Conservation (phyloP, 2,797 vertebrate genomes). For the Cynopterus sphinx region DNA sequence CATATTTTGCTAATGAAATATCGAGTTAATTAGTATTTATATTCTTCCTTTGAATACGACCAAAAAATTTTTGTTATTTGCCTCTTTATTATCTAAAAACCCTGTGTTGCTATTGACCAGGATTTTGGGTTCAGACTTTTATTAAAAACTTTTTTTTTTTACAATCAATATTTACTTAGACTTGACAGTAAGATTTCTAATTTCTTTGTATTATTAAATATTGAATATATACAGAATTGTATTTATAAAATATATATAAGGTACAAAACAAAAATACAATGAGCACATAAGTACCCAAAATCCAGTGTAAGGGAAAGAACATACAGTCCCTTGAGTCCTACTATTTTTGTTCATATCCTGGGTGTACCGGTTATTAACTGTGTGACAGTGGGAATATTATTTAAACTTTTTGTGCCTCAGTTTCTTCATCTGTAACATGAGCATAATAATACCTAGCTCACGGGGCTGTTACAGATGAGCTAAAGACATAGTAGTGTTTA, state of each 20-base stretch:
- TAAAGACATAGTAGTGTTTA: neutral
- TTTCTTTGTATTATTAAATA: conserved; percentile 55
- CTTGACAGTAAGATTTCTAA: conserved; percentile 14
- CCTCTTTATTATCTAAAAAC: neutral
- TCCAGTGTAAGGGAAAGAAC: neutral
- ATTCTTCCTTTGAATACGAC: neutral
- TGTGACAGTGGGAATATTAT: neutral
- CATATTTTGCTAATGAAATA: neutral
- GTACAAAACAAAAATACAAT: conserved; percentile 7
- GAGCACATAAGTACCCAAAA: neutral
- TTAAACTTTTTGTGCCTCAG: neutral
- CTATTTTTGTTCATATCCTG: neutral
- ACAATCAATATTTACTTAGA: conserved; percentile 32
- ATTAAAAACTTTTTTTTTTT: conserved; percentile 15
- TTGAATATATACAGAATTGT: conserved; percentile 23
- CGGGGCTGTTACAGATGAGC: neutral
- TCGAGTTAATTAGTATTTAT: conserved; percentile 8
- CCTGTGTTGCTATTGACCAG: neutral
- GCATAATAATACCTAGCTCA: neutral
- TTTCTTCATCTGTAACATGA: neutral
- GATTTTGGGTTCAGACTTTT: conserved; percentile 37
- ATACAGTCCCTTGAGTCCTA: neutral
- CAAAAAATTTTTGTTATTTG: neutral
- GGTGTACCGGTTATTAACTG: neutral
- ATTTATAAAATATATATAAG: conserved; percentile 51